Percentiles rank a stretch among this genome's conserved stretches.
These are phyloP conservation scores for Seriola quinqueradiata DNA, from an alignment of 2,113 vertebrate species.

Conservation along the genomic window DNA sequence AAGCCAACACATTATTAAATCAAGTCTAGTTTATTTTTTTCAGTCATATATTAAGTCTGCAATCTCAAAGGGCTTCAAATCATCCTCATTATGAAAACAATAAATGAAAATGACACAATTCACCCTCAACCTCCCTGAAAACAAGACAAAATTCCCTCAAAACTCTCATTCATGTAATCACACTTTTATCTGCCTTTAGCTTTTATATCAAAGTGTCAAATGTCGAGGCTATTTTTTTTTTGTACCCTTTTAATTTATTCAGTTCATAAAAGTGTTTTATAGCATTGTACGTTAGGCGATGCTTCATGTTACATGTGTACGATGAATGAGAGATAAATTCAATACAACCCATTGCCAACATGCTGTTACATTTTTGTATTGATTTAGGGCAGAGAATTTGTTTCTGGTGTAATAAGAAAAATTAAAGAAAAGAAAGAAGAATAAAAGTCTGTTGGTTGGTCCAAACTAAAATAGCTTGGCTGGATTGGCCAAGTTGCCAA, in stretches of 20 bases:
- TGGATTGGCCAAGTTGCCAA: too few relatives aligned
- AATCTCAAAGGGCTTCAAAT: background rate
- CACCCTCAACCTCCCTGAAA: background rate
- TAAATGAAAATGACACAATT: slow-evolving; percentile 15
- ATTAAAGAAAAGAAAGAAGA: too few relatives aligned
- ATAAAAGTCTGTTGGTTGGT: too few relatives aligned
- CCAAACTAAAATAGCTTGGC: too few relatives aligned
- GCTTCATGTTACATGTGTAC: background rate
- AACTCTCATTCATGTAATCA: background rate
- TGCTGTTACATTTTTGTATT: background rate
- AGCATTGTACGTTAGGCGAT: background rate
- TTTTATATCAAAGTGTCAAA: background rate
- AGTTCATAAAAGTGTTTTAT: background rate
- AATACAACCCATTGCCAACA: background rate
- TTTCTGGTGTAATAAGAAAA: too few relatives aligned
- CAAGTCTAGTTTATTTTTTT: background rate
- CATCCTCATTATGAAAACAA: background rate
- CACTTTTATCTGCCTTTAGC: background rate
- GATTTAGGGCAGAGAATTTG: background rate
- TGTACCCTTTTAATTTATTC: background rate
- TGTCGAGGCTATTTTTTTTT: background rate
- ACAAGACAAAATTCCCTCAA: background rate
- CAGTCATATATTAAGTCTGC: background rate
- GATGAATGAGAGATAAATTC: background rate
- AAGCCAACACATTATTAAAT: slow-evolving; percentile 4